Evolutionary conservation across 2,113 vertebrate genomes (phyloP).

Genomic region (Delphinapterus leucas): DNA sequence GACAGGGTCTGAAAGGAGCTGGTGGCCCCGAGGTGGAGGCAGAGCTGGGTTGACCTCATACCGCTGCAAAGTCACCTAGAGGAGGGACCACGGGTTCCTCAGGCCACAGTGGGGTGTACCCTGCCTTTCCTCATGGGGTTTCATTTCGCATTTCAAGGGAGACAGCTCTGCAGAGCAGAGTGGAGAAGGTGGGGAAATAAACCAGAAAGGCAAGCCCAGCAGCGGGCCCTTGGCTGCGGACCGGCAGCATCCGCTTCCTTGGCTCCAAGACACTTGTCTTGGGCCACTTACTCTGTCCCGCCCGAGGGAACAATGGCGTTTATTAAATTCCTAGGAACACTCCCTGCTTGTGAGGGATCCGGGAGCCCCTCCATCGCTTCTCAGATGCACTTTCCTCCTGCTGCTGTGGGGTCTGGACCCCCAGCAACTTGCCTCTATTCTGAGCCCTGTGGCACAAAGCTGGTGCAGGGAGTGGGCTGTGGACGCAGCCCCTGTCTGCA

Average conservation of each 20-base stretch:
- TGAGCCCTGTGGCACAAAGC: fast-evolving
- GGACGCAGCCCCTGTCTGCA: fast-evolving
- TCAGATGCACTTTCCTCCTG: not conserved
- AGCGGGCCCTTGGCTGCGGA: fast-evolving
- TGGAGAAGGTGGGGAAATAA: not conserved
- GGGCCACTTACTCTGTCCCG: fast-evolving
- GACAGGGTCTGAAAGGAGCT: too few relatives aligned
- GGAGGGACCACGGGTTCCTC: not conserved
- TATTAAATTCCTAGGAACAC: not conserved
- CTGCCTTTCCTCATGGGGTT: not conserved
- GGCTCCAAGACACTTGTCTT: fast-evolving
- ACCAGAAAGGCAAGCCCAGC: not conserved
- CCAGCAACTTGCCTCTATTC: not conserved
- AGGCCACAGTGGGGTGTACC: fast-evolving
- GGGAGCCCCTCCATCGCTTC: not conserved
- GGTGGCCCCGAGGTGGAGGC: not conserved
- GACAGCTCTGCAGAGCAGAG: too few relatives aligned
- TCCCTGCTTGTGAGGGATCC: not conserved
- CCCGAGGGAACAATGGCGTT: fast-evolving
- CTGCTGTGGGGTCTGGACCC: not conserved
- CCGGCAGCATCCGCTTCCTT: fast-evolving
- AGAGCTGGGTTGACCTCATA: not conserved
- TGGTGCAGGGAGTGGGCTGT: not conserved
- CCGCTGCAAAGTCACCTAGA: fast-evolving
- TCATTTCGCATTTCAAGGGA: too few relatives aligned